A percentile compares a stretch with the other conserved stretches of the same genome.
Evolutionary conservation across 1,140 invertebrate species (phyloP).

Genomic region (Tetramorium parvispinum): DNA sequence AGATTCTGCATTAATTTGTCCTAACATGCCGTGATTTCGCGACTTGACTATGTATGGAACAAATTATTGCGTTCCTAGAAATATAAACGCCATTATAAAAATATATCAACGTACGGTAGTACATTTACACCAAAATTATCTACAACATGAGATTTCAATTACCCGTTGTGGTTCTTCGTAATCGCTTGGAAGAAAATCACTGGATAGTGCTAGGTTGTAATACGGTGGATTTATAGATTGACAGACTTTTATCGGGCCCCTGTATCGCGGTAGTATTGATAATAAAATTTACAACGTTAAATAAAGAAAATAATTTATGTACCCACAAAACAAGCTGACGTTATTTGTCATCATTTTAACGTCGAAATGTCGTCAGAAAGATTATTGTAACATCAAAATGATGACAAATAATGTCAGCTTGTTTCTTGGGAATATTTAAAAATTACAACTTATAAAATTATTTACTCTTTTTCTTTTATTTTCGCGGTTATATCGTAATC

Average conservation of each 20-base stretch:
- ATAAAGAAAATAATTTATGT: too few relatives aligned
- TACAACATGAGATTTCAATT: slow-evolving; percentile 61
- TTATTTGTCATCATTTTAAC: too few relatives aligned
- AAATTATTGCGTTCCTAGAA: slow-evolving; percentile 93
- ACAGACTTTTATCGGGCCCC: slow-evolving; percentile 86
- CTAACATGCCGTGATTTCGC: slow-evolving; percentile 91
- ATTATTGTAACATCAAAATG: too few relatives aligned
- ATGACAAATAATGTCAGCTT: too few relatives aligned
- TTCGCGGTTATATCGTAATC: not conserved
- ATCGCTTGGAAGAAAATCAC: slow-evolving; percentile 85
- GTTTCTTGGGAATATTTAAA: not conserved
- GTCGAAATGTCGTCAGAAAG: too few relatives aligned
- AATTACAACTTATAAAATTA: not conserved
- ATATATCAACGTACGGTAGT: too few relatives aligned
- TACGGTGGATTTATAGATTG: slow-evolving; percentile 90
- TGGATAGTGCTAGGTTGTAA: slow-evolving; percentile 89
- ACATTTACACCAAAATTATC: too few relatives aligned
- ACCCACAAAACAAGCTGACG: too few relatives aligned
- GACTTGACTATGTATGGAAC: slow-evolving; percentile 92
- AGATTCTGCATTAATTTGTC: slow-evolving; percentile 91
- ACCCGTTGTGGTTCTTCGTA: slow-evolving; percentile 89
- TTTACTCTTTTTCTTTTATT: slow-evolving; percentile 1
- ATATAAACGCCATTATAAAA: slow-evolving; percentile 9
- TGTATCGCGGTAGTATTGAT: slow-evolving; percentile 85
- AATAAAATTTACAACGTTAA: too few relatives aligned